Conservation (phyloP, 2,113 vertebrate genomes). For the Ctenomys sociabilis region DNA sequence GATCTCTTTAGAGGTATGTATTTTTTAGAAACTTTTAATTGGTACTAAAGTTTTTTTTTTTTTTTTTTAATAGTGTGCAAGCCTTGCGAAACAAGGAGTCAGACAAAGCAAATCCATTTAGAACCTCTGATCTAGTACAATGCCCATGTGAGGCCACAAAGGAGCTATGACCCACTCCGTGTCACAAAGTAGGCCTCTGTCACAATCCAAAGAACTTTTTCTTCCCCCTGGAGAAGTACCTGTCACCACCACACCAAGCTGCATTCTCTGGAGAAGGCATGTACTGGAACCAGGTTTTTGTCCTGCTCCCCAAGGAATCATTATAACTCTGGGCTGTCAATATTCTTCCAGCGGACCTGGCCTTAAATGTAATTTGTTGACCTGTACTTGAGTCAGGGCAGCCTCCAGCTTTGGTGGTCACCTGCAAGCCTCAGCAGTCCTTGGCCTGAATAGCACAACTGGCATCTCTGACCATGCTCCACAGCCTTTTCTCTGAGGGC, state of each 20-base stretch:
- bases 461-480: neutral
- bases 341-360: neutral
- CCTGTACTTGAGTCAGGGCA: neutral
- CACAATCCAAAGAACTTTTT: neutral
- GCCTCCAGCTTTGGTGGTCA: neutral
- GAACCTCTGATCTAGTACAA: neutral
- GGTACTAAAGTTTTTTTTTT: neutral
- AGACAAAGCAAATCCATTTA: neutral
- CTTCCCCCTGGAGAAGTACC: neutral
- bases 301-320: neutral
- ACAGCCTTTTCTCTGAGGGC: neutral
- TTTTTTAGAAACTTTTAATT: neutral
- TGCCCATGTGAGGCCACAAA: neutral
- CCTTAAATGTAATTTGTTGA: neutral
- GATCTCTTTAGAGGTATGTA: neutral
- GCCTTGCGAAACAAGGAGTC: neutral
- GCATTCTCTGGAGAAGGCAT: neutral
- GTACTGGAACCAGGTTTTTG: neutral
- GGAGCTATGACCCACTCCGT: neutral
- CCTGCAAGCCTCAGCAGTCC: neutral
- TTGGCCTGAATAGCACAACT: neutral
- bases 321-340: neutral
- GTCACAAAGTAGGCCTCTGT: neutral
- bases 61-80: neutral
- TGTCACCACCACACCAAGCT: neutral